Evolutionary conservation across 2,888 invertebrate species (phyloP).

Genomic region (Andrena bucephala): DNA sequence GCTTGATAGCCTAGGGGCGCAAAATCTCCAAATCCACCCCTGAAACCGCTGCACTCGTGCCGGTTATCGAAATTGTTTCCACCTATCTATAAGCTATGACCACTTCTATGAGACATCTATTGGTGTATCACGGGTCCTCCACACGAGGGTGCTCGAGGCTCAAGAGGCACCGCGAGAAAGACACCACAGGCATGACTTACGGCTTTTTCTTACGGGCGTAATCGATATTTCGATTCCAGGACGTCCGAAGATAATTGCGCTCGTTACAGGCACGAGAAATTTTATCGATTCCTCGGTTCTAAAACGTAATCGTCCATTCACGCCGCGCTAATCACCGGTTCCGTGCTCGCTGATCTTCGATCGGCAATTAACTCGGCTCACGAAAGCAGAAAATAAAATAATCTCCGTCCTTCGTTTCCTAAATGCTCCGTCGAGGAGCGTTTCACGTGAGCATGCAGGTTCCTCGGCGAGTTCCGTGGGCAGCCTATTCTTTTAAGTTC

Average conservation of each 20-base stretch:
- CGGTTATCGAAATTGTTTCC: not conserved
- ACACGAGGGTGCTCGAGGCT: constrained; percentile 53
- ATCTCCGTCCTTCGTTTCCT: not conserved
- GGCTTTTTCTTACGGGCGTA: constrained; percentile 39
- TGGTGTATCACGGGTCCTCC: constrained; percentile 47
- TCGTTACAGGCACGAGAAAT: constrained; percentile 54
- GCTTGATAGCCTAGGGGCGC: no score
- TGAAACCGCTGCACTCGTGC: no score
- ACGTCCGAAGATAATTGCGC: constrained; percentile 55
- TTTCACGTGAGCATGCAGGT: no score
- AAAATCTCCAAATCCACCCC: no score
- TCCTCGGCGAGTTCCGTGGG: not conserved
- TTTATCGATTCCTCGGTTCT: constrained; percentile 53
- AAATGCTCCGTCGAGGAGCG: not conserved
- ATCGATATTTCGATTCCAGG: constrained; percentile 64
- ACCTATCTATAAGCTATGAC: not conserved
- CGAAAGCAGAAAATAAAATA: constrained; percentile 38
- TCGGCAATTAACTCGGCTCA: constrained; percentile 35
- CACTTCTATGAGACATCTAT: constrained; percentile 21
- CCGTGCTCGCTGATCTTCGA: constrained; percentile 40
- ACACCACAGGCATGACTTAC: constrained; percentile 39
- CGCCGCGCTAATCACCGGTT: constrained; percentile 46
- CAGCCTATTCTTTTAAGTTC: not conserved
- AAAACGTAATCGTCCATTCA: constrained; percentile 54
- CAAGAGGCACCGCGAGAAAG: constrained; percentile 49